Base-by-base conservation (phyloP, 2,888 invertebrate species). In the Nymphalis urticae region DNA sequence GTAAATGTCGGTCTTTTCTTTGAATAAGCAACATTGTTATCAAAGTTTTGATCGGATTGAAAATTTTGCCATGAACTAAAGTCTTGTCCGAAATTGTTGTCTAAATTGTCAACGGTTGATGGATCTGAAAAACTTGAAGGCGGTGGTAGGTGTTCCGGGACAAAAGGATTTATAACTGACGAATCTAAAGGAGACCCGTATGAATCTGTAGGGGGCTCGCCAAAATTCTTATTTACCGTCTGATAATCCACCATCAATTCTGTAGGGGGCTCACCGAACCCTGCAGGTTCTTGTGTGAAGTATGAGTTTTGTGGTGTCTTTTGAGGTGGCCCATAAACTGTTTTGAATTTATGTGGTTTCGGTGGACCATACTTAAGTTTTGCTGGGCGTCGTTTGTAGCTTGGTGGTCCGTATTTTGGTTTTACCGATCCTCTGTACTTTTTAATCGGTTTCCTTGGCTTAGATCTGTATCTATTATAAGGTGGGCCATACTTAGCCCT, bases 241-340 rank as follows among this genome's bases (percentile, higher is more conserved):
- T 76, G 76, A n/a, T 78, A 79, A 13, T 81, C 78, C 32, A 69
- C 62, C 0, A 75, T 59, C 3, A 75, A 77, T 4, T 80, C 78
- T n/a, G 64, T 62, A 2, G 90, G 90, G 7, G 91, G 90, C 71
- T 92, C 91, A 1, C 82, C 91, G 70, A 90, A 91, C 10, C 86
- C 81, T 10, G 75, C 70, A 3, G 84, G 81, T 64, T 74, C 75
- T 27, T 71, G 64, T 48, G 72, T 64, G 56, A 68, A 69, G 56
- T 69, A 70, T 8, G 68, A 62, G 51, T 48, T 69, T 24, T 76
- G 72, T 0, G 76, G 75, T 10, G 74, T 72, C 66, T 80, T 82
- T 36, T 84, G 81, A n/a, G 81, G 75, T 17, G 79, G 77, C 8
- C 80, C 77, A 59, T 83, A 80, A 3, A 70, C 50, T 4, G 84